Evolutionary conservation across 2,797 vertebrate species (phyloP), one percentile per base, ranked within the genome.

Genomic region (Arrhamphus sclerolepis): DNA sequence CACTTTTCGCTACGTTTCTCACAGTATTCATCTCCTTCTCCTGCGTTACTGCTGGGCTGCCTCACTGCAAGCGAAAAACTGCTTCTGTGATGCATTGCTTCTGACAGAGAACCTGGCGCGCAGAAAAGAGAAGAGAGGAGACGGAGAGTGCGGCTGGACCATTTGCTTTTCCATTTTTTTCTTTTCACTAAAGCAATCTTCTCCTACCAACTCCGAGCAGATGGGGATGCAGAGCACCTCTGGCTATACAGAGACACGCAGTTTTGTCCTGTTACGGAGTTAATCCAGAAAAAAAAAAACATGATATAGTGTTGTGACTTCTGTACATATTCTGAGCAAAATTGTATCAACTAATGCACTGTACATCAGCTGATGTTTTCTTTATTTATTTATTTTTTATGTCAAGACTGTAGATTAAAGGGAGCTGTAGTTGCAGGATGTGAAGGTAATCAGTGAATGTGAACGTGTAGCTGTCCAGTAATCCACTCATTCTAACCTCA

Each of bases 171-270:
- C 49, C 42, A 2, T 34, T 29, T 13, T 21, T 58, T 26, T 78
- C 34, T 76, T 65, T 66, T 63, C 78, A 78, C 62, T 57, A 49
- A 48, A 70, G 63, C 60, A 20, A 48, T 84, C 58, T 46, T 65
- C 62, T 75, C 77, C 71, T 41, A 29, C 77, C 57, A 66, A 44
- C 56, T 82, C 51, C 2, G 58, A 82, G 73, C 87, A 90, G 86
- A 87, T 87, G 87, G 84, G 52, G 65, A 70, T 72, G 71, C 62
- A 60, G 77, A 78, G 82, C 75, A 84, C 87, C 87, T 85, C 88
- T 90, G 87, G 85, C 83, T 62, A 83, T 56, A 46, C 52, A 9
- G 56, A 47, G 49, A 42, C 56, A 38, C 13, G 4, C 1, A 13
- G 28, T 28, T 49, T 40, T 67, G 59, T 34, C 26, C 43, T 49